Evolutionary conservation across 2,797 vertebrate species (phyloP), one percentile per base, ranked within the genome.

Genomic region (Astyanax mexicanus): DNA sequence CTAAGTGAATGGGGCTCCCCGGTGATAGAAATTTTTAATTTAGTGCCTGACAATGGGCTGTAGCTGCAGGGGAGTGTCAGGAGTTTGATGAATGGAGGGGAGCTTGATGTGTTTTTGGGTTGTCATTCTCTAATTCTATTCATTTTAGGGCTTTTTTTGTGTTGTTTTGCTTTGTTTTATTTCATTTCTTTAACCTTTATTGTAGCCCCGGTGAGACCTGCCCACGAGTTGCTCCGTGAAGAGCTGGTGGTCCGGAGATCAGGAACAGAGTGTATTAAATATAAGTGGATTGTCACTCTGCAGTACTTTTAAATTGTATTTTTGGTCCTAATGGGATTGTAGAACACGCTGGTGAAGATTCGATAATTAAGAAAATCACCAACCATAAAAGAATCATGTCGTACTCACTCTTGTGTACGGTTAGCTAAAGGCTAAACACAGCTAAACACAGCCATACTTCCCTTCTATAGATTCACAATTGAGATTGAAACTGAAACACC

Each of bases 11-110:
- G 23, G 51, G 19, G 51, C 21, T 52, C 51, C 51, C 51, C 51
- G 10, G 21, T 11, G 51, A 52, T 11, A 13, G 21, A 5, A 52
- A 52, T 11, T 52, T 52, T 52, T 52, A 52, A 52, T 52, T 52
- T 52, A 25, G 21, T 25, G 51, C 23, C 51, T 52, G 51, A 52
- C 51, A 52, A 52, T 52, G 51, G 51, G 8, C 51, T 8, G 10
- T 52, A 25, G 51, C 51, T 52, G 51, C 51, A 25, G 51, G 51
- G 51, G 51, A 52, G 51, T 25, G 51, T 52, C 51, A 25, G 51
- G 51, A 9, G 21, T 25, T 52, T 52, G 51, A 52, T 52, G 51
- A 52, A 52, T 52, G 51, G 51, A 52, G 51, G 51, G 3, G 7
- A 25, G 51, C 21, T 23, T 52, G 51, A 52, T 52, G 51, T 52